Conservation (phyloP, 2,797 vertebrate genomes). For the Smutsia gigantea region DNA sequence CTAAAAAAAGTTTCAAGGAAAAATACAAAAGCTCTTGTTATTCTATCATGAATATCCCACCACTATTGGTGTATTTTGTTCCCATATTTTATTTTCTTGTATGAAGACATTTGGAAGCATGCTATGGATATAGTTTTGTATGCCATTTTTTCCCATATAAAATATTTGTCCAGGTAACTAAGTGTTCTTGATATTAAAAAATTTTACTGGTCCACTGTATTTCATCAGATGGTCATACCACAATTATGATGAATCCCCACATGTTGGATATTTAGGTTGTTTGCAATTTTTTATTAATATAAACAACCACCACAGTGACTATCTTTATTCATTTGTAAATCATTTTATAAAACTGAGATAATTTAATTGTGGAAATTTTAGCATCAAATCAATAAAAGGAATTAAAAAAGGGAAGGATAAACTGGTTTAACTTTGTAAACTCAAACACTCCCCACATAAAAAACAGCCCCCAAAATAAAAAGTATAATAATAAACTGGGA, state of each 20-base stretch:
- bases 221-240: not conserved
- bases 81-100: not conserved
- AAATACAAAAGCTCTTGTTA: not conserved
- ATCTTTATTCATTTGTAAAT: not conserved
- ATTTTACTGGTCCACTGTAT: not conserved
- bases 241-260: not conserved
- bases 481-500: not conserved
- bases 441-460: not conserved
- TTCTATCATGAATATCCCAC: not conserved
- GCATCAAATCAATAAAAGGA: conserved; percentile 12
- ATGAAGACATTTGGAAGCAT: not conserved
- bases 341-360: conserved; percentile 15
- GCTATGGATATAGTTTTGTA: not conserved
- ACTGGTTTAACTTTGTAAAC: not conserved
- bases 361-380: not conserved
- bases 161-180: conserved; percentile 25
- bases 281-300: not conserved
- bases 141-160: not conserved
- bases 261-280: not conserved
- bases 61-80: not conserved
- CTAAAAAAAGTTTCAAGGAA: not conserved
- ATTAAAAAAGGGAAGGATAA: not conserved
- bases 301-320: not conserved
- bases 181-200: conserved; percentile 32
- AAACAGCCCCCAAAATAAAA: not conserved